These are phyloP conservation scores for Chloroclystis v-ata DNA, from an alignment of 2,888 invertebrate species.

Conservation along the genomic window DNA sequence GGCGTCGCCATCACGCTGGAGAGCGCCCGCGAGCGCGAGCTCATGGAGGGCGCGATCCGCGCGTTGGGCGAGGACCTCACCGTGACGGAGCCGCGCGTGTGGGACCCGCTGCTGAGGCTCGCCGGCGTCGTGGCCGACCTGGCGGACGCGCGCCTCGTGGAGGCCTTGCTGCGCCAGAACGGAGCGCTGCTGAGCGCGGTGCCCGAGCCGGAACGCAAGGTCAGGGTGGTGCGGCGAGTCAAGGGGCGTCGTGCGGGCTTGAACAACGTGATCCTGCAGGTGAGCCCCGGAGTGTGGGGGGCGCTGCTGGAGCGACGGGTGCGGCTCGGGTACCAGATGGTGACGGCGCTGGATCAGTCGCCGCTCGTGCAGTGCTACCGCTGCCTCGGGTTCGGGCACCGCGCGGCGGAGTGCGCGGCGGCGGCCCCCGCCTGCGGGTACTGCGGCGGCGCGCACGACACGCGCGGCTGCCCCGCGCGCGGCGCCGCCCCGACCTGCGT, in stretches of 20 bases:
- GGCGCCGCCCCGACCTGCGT: neutral
- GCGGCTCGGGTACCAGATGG: constrained; percentile 6
- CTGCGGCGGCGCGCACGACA: constrained; percentile 5
- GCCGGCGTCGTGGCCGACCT: too few species aligned
- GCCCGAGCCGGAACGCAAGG: neutral
- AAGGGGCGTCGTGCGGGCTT: neutral
- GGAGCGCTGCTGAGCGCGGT: neutral
- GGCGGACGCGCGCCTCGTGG: neutral
- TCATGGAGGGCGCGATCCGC: too few species aligned
- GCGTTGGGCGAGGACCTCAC: neutral
- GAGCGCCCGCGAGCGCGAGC: too few species aligned
- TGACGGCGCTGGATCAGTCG: constrained; percentile 3
- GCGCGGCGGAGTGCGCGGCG: neutral
- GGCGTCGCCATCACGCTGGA: too few species aligned
- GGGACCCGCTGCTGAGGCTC: too few species aligned
- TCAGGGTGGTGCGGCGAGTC: neutral
- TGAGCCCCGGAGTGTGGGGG: neutral
- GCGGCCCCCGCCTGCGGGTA: neutral
- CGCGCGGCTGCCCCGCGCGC: constrained; percentile 2
- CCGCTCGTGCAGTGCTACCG: constrained; percentile 5
- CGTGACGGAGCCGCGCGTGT: neutral
- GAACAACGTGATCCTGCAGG: neutral
- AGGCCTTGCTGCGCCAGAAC: neutral
- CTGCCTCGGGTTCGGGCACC: constrained; percentile 6
- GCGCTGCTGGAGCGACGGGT: neutral